Evolutionary conservation across 2,888 invertebrate species (phyloP).

Genomic region (Nowickia ferox): DNA sequence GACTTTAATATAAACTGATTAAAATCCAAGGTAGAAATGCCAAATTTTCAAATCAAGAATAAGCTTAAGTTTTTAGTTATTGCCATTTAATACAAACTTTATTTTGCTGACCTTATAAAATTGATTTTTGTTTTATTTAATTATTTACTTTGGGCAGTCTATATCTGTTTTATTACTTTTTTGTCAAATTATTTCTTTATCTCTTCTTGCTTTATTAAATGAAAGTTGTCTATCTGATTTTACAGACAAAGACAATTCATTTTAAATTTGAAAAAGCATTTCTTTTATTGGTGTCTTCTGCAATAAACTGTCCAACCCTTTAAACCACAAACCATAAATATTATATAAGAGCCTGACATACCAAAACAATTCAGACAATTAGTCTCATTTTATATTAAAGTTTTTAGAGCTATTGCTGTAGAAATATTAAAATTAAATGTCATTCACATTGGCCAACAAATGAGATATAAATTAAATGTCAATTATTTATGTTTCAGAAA

Average conservation of each 20-base stretch:
- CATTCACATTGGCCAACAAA: background rate
- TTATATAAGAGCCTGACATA: background rate
- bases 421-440: background rate
- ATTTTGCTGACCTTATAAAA: too few species aligned
- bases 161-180: background rate
- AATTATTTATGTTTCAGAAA: background rate
- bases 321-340: background rate
- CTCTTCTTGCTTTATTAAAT: background rate
- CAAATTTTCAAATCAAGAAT: too few species aligned
- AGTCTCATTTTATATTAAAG: too few species aligned
- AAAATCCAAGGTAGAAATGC: too few species aligned
- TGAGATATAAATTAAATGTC: background rate
- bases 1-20: too few species aligned
- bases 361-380: background rate
- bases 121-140: too few species aligned
- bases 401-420: too few species aligned
- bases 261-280: background rate
- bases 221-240: too few species aligned
- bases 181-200: conserved; percentile 1
- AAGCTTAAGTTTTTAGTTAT: too few species aligned
- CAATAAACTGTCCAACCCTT: background rate
- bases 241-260: background rate
- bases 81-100: too few species aligned
- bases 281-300: background rate
- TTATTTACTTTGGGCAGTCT: too few species aligned